These are phyloP conservation scores for Oscarella lobularis DNA, from an alignment of 37 sponge, comb jelly and placozoan genomes.

Conservation along the genomic window DNA sequence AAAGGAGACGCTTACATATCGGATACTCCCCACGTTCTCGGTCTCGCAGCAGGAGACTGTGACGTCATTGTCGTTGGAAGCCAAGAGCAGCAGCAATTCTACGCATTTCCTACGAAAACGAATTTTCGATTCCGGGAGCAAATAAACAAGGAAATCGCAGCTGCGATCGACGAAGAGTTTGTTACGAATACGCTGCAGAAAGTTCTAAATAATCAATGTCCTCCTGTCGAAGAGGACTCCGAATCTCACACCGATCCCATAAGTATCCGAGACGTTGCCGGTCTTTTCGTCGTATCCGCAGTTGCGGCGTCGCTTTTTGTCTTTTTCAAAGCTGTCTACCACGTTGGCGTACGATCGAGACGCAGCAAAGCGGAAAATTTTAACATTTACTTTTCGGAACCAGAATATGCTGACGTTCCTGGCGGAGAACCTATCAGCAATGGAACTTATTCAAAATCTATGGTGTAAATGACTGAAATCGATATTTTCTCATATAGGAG, in stretches of 20 bases:
- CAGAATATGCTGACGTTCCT: too few species aligned
- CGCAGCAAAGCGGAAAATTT: too few species aligned
- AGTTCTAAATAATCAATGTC: neutral
- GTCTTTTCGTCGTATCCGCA: neutral
- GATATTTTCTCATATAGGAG: too few species aligned
- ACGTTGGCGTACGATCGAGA: too few species aligned
- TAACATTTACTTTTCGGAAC: too few species aligned
- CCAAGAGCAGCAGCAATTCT: neutral
- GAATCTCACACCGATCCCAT: neutral
- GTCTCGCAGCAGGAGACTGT: neutral
- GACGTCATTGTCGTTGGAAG: neutral
- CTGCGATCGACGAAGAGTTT: neutral
- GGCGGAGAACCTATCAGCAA: too few species aligned
- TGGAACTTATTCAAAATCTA: too few species aligned
- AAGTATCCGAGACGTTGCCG: neutral
- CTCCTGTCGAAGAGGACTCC: neutral
- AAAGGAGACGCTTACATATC: neutral
- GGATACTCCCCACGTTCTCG: neutral
- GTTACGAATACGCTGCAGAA: neutral
- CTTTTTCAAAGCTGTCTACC: too few species aligned
- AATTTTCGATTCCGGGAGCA: neutral
- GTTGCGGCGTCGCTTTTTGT: neutral
- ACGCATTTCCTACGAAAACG: neutral
- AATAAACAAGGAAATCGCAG: neutral
- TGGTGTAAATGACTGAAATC: too few species aligned